phyloP scores from a whole-genome alignment of 2,888 invertebrate genomes.

The Candidula unifasciata region DNA sequence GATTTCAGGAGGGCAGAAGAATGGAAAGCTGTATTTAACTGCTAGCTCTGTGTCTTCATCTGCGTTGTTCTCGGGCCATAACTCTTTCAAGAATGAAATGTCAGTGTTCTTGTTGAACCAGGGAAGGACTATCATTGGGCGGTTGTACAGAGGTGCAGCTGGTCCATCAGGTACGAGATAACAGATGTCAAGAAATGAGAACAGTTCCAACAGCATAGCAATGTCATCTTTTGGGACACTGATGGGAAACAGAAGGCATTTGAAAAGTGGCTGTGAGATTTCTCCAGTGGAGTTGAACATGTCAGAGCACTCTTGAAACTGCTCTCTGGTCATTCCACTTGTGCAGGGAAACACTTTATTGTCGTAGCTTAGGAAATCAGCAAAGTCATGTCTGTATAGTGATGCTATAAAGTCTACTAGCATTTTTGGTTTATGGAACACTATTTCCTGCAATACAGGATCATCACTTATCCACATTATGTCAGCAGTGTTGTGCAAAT shows the following conservation, averaged over 20 bases:
- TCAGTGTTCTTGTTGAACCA: conserved; percentile 69
- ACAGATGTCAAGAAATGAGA: conserved; percentile 72
- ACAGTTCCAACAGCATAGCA: conserved; percentile 67
- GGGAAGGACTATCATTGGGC: conserved; percentile 72
- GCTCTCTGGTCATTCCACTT: conserved; percentile 68
- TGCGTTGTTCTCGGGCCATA: conserved; percentile 61
- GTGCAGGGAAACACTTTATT: conserved; percentile 73
- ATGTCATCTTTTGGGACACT: conserved; percentile 64
- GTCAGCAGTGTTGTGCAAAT: conserved; percentile 73
- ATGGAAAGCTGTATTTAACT: conserved; percentile 62
- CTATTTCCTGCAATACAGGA: conserved; percentile 64
- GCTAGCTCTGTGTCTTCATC: conserved; percentile 56
- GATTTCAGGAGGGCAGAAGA: conserved; percentile 64
- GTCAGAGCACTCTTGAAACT: conserved; percentile 67
- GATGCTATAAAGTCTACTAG: conserved; percentile 69
- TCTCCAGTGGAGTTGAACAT: conserved; percentile 70
- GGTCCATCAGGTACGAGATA: conserved; percentile 71
- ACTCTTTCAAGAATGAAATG: conserved; percentile 58
- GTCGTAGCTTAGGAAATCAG: conserved; percentile 68
- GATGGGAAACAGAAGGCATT: conserved; percentile 74
- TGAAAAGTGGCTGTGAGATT: conserved; percentile 72
- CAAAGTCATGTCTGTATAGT: conserved; percentile 72
- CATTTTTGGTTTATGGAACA: conserved; percentile 73
- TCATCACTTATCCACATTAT: conserved; percentile 72
- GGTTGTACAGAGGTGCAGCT: conserved; percentile 59